Evolutionary conservation across 1,140 invertebrate species (phyloP).

Genomic region (Pollicipes pollicipes): DNA sequence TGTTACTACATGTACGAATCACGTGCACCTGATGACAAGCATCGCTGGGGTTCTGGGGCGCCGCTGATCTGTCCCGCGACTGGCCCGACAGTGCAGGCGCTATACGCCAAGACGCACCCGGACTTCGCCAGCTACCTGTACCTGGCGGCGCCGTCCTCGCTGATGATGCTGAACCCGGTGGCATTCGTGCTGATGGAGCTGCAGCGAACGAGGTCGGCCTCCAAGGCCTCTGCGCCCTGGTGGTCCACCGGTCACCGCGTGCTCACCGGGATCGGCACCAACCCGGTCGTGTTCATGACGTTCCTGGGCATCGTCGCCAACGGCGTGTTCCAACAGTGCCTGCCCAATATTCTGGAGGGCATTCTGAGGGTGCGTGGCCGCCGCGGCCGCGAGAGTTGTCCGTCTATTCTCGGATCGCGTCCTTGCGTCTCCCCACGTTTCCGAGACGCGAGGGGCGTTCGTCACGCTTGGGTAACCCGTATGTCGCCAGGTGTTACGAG

Average conservation of each 20-base stretch:
- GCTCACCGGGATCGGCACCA: slow-evolving; percentile 52
- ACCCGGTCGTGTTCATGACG: slow-evolving; percentile 87
- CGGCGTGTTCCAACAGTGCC: slow-evolving; percentile 51
- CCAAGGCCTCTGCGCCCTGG: background rate
- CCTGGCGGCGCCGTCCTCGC: slow-evolving; percentile 78
- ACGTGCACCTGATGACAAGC: too few species aligned
- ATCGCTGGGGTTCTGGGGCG: too few species aligned
- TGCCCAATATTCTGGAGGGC: slow-evolving; percentile 53
- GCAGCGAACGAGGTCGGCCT: background rate
- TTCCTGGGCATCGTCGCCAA: slow-evolving; percentile 78
- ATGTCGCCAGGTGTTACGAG: too few species aligned
- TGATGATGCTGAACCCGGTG: slow-evolving; percentile 81
- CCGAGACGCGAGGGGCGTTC: too few species aligned
- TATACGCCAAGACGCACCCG: slow-evolving; percentile 50
- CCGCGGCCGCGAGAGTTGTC: too few species aligned
- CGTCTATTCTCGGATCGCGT: too few species aligned
- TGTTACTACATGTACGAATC: too few species aligned
- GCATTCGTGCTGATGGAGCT: slow-evolving; percentile 82
- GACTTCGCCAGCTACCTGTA: slow-evolving; percentile 83
- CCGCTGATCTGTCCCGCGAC: too few species aligned
- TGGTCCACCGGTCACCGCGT: slow-evolving; percentile 10
- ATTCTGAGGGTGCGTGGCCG: slow-evolving; percentile 50
- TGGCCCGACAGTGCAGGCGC: slow-evolving; percentile 29
- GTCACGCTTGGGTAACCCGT: too few species aligned
- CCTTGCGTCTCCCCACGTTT: too few species aligned